Evolutionary conservation across 1,140 invertebrate genomes (phyloP).

Genomic region (honey bee (Apis mellifera)): DNA sequence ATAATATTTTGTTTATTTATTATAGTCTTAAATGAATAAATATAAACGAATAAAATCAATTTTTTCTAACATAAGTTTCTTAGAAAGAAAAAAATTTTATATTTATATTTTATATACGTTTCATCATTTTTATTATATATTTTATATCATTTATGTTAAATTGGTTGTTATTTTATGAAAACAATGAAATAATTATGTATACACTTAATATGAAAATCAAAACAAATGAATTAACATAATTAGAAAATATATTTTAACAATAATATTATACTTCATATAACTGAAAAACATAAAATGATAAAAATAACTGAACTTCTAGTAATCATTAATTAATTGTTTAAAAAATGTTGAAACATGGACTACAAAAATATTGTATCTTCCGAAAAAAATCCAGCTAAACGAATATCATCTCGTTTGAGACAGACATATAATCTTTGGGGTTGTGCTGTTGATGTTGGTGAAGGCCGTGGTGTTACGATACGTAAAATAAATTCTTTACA

Average conservation of each 20-base stretch:
- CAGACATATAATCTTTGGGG: conserved; percentile 87
- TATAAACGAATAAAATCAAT: too few relatives aligned
- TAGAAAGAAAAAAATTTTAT: background rate
- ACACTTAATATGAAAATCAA: background rate
- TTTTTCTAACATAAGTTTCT: background rate
- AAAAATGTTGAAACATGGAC: conserved; percentile 24
- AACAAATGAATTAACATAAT: background rate
- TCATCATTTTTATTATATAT: background rate
- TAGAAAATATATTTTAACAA: background rate
- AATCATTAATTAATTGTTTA: background rate
- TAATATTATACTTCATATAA: background rate
- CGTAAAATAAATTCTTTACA: conserved; percentile 88
- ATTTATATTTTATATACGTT: background rate
- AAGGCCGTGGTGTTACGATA: conserved; percentile 83
- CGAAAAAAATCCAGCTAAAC: conserved; percentile 87
- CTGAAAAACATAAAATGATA: background rate
- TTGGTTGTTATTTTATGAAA: background rate
- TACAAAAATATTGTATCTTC: conserved; percentile 87
- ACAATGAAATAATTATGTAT: too few relatives aligned
- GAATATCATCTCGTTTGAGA: conserved; percentile 84
- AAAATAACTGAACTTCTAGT: background rate
- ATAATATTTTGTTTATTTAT: background rate
- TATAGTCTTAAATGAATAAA: background rate
- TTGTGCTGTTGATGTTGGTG: conserved; percentile 83
- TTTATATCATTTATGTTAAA: background rate